Evolutionary conservation across 2,113 vertebrate species (phyloP).

Genomic region (Anser cygnoides): DNA sequence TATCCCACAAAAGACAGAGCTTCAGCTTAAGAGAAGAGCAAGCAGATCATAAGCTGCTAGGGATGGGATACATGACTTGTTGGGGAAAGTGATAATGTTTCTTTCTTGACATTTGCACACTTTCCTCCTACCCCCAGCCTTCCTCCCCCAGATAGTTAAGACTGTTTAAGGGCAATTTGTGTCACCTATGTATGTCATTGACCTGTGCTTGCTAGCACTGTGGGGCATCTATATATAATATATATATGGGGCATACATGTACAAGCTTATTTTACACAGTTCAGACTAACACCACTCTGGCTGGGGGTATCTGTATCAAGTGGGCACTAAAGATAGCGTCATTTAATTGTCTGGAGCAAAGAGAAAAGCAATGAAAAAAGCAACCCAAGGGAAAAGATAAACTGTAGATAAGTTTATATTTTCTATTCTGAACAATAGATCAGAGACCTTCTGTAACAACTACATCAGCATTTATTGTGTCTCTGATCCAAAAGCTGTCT

Average conservation of each 20-base stretch:
- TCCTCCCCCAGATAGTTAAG: neutral
- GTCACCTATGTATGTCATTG: neutral
- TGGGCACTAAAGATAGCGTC: neutral
- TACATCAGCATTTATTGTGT: constrained; percentile 5
- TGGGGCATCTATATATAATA: neutral
- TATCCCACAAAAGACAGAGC: neutral
- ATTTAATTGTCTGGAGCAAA: neutral
- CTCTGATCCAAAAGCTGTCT: neutral
- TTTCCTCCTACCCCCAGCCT: neutral
- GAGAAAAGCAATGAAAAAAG: neutral
- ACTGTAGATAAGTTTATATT: neutral
- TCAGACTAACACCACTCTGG: neutral
- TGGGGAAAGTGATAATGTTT: neutral
- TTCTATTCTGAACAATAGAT: neutral
- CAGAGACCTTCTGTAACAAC: neutral
- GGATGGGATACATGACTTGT: neutral
- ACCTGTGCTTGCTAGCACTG: neutral
- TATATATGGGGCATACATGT: neutral
- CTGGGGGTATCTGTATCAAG: neutral
- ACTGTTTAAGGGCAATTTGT: neutral
- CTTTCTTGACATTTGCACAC: neutral
- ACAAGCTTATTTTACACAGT: neutral
- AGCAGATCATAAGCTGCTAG: neutral
- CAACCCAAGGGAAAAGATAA: neutral
- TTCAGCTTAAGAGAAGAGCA: neutral